Evolutionary conservation across 2,797 vertebrate species (phyloP).

Genomic region (Triplophysa yarkandensis): DNA sequence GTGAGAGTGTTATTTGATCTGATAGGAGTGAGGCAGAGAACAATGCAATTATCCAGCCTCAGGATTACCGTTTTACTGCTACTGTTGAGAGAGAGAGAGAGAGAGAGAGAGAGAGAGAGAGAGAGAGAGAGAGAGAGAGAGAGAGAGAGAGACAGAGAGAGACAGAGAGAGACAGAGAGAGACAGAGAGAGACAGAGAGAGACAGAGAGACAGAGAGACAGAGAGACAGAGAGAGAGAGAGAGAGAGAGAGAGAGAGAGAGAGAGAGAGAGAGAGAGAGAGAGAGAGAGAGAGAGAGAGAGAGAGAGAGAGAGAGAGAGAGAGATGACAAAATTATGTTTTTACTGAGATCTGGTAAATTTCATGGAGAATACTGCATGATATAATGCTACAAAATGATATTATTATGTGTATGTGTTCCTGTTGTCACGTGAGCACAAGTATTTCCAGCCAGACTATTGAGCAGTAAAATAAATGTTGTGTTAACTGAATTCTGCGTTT

Average conservation of each 20-base stretch:
- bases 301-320: too few species aligned
- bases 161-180: too few species aligned
- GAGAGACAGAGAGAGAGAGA: too few species aligned
- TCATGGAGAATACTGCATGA: conserved; percentile 6
- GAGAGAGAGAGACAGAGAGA: not conserved
- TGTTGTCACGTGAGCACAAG: not conserved
- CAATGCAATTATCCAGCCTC: conserved; percentile 30
- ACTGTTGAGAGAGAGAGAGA: too few species aligned
- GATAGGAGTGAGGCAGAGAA: conserved; percentile 30
- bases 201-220: too few species aligned
- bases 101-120: too few species aligned
- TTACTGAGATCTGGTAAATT: not conserved
- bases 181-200: too few species aligned
- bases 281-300: too few species aligned
- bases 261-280: too few species aligned
- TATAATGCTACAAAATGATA: not conserved
- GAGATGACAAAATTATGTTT: conserved; percentile 7
- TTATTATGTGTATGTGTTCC: not conserved
- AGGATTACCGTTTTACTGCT: conserved; percentile 30
- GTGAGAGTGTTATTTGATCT: conserved; percentile 43
- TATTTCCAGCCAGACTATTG: not conserved
- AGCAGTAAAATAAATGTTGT: too few species aligned
- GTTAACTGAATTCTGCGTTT: not conserved
- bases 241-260: too few species aligned
- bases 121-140: not conserved